Conservation (phyloP, 1,140 invertebrate genomes). For the Orchestia grillus region DNA sequence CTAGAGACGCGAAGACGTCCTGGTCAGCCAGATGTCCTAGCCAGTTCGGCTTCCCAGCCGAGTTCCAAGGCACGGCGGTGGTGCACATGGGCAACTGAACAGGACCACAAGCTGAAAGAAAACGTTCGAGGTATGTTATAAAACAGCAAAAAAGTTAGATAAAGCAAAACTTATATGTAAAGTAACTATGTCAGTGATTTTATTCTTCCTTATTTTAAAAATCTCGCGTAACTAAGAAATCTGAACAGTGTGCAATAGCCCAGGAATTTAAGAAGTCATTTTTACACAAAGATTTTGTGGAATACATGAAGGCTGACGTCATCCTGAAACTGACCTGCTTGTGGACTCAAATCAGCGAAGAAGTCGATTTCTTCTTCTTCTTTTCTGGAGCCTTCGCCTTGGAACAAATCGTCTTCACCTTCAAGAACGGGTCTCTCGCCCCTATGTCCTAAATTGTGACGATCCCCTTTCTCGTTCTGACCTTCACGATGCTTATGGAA, state of each 20-base stretch:
- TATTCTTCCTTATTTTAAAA: background rate
- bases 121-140: background rate
- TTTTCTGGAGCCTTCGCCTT: background rate
- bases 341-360: background rate
- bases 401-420: background rate
- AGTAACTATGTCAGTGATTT: background rate
- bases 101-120: background rate
- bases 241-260: no score
- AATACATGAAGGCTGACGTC: background rate
- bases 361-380: background rate
- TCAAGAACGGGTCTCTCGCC: background rate
- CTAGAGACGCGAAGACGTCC: background rate
- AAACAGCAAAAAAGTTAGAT: background rate
- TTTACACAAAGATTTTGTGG: background rate
- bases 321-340: background rate
- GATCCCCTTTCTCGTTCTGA: background rate
- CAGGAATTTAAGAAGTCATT: no score
- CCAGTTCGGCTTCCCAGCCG: slow-evolving; percentile 20
- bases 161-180: background rate
- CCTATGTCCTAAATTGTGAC: slow-evolving; percentile 15
- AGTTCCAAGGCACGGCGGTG: background rate
- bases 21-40: background rate
- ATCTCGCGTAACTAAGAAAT: no score
- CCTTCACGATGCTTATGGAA: background rate
- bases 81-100: slow-evolving; percentile 37